Base-by-base conservation (phyloP, 1,140 invertebrate species). In the Himalopsyche phryganea region DNA sequence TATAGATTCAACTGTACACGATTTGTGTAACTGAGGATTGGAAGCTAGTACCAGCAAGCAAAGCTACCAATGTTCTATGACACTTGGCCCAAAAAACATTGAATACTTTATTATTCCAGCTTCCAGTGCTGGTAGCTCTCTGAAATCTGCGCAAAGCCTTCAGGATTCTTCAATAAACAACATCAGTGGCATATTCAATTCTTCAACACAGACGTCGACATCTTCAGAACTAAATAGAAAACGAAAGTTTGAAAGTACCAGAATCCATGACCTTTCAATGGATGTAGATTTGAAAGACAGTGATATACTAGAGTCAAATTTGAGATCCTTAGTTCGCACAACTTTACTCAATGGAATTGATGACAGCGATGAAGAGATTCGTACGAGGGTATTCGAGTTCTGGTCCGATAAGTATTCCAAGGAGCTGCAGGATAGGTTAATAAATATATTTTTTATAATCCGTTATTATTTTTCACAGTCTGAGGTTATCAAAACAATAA, bases 331-430 rank as follows among this genome's bases (percentile, higher is more conserved):
- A 14, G 40, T 60, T 11, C 50, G 42, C 42, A 23, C 1, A 14
- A 32, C 53, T 14, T 55, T 83, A 6, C 38, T 83, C 0, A 53
- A 63, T 14, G 81, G 77, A 11, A 53, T 83, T 7, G 49, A 69
- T 1, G 81, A 83, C 58, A 58, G 68, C 0, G 67, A 76, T 42
- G 59, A 69, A 18, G 63, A 75, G 14, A 53, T 82, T 6, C 72
- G 75, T 57, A 65, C 75, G 5, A 70, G 65, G 35, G 48, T 80
- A 11, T 62, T 71, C 2, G 51, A 66, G 3, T 83, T 81, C 58
- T 83, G 81, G 80, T 68, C 65, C 0, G 66, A 75, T 5, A 65
- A 72, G 44, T 58, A 60, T 18, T 17, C 48, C 0, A 35, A 11
- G 1, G 41, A 57, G 38, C 15, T 63, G 9, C 41, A 63, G 20